Percentiles rank a stretch among this genome's conserved stretches.
These are phyloP conservation scores for Salvator merianae DNA, from an alignment of 2,113 vertebrate genomes.

Conservation along the genomic window DNA sequence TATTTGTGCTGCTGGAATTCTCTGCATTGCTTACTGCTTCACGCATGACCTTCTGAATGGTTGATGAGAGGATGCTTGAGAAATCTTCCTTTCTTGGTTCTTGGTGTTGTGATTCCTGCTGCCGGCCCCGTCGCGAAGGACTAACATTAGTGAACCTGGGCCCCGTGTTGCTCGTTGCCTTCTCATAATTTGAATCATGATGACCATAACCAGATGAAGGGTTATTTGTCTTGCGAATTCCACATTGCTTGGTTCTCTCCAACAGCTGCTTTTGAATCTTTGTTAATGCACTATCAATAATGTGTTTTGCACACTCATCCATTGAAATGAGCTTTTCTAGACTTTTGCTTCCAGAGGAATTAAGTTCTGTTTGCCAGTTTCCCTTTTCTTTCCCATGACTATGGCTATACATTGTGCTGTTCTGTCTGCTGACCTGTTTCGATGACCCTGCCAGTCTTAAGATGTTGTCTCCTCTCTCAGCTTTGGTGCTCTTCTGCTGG, in stretches of 20 bases:
- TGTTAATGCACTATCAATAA: constrained; percentile 66
- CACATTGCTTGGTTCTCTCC: constrained; percentile 59
- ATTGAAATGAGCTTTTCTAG: constrained; percentile 49
- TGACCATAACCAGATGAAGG: constrained; percentile 35
- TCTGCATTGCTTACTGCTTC: constrained; percentile 54
- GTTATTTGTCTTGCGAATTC: constrained; percentile 12
- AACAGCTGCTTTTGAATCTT: constrained; percentile 66
- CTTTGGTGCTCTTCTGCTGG: constrained; percentile 12
- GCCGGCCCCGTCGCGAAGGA: constrained; percentile 23
- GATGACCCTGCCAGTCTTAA: constrained; percentile 26
- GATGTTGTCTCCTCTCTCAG: background rate
- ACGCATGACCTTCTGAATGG: constrained; percentile 67
- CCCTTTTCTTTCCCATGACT: constrained; percentile 24
- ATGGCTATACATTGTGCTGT: constrained; percentile 17
- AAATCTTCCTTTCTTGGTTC: constrained; percentile 58
- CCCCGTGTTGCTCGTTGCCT: constrained; percentile 13
- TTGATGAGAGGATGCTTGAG: constrained; percentile 55
- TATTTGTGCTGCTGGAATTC: constrained; percentile 35
- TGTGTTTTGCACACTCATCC: constrained; percentile 65
- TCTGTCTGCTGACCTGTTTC: constrained; percentile 29
- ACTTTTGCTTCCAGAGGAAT: constrained; percentile 28
- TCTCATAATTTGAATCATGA: constrained; percentile 57
- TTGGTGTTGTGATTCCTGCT: constrained; percentile 38
- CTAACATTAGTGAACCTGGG: constrained; percentile 34
- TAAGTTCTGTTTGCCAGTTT: constrained; percentile 1